Conservation (phyloP, 2,113 vertebrate species). For the Gymnarchus niloticus region DNA sequence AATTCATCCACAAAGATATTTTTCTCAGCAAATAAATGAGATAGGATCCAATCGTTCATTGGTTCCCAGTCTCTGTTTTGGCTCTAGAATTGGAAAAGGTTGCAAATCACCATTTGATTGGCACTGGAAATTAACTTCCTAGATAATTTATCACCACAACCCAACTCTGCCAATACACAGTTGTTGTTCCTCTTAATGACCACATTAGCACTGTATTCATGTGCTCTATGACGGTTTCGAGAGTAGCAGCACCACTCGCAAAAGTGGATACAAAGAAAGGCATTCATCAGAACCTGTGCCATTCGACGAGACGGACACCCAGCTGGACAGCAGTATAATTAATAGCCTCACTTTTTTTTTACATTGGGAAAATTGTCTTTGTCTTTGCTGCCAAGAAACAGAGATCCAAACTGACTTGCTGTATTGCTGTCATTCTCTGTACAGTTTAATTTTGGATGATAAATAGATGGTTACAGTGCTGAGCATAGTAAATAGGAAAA, state of each 20-base stretch:
- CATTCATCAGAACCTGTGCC: background rate
- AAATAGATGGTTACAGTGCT: background rate
- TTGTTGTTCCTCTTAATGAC: constrained; percentile 3
- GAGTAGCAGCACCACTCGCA: background rate
- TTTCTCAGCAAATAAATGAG: background rate
- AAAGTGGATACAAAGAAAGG: background rate
- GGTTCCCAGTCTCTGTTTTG: background rate
- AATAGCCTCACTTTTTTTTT: background rate
- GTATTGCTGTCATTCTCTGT: background rate
- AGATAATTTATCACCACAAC: constrained; percentile 2
- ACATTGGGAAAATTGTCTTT: background rate
- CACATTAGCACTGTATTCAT: constrained; percentile 14
- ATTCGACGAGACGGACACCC: constrained; percentile 8
- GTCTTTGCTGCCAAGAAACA: constrained; percentile 5
- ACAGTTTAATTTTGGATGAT: background rate
- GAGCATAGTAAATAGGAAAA: background rate
- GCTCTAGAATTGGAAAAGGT: constrained; percentile 9
- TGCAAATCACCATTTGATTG: constrained; percentile 25
- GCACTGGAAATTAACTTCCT: background rate
- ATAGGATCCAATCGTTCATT: background rate
- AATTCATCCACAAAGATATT: background rate
- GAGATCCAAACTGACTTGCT: constrained; percentile 12
- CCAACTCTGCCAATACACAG: constrained; percentile 3
- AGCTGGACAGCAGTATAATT: constrained; percentile 5
- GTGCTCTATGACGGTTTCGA: background rate